Base-by-base conservation (phyloP, 2,888 invertebrate species). In the Habrosyne pyritoides region DNA sequence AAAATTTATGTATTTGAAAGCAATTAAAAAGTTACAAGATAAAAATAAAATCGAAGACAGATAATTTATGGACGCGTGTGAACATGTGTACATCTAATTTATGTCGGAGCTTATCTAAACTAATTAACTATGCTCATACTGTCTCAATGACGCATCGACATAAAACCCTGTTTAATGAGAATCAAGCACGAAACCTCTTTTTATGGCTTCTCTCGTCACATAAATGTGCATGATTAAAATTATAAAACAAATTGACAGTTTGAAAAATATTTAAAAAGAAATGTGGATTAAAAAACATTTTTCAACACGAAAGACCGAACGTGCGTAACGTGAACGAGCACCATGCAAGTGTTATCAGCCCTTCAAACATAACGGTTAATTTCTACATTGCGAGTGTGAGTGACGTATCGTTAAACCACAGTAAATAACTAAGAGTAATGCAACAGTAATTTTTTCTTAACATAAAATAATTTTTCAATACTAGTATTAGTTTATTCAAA, bases 361-460 rank as follows among this genome's bases (percentile, higher is more conserved):
- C 42, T 49, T 14, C 26, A 26, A 50, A 28, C 18, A 24, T 28
- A 50, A 28, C 50, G 50, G 50, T 54, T 46, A 49, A 54, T 54
- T 54, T 49, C 49, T 33, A 14, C 47, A 26, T 24, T 18, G 18
- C 8, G 10, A 21, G 50, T 26, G 21, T 26, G 26, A 49, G n/a
- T 49, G 49, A 49, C 49, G 49, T 30, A 21, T 50, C 50, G 18
- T 18, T 18, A 7, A 18, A n/a, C 42, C 42, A 42, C 18, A 42
- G 42, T 42, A 2, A 42, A 42, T 42, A 42, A 6, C 18, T 18
- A 6, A 7, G 42, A 42, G 42, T 42, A 18, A 18, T 42, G 18
- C 33, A n/a, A 33, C 18, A 24, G 7, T 42, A 2, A 2, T 7
- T 18, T 18, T 33, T 33, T 42, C 7, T 42, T 24, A 24, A 5